A percentile compares a stretch with the other conserved stretches of the same genome.
These are phyloP conservation scores for Notiomystis cincta DNA, from an alignment of 2,113 vertebrate species.

Conservation along the genomic window DNA sequence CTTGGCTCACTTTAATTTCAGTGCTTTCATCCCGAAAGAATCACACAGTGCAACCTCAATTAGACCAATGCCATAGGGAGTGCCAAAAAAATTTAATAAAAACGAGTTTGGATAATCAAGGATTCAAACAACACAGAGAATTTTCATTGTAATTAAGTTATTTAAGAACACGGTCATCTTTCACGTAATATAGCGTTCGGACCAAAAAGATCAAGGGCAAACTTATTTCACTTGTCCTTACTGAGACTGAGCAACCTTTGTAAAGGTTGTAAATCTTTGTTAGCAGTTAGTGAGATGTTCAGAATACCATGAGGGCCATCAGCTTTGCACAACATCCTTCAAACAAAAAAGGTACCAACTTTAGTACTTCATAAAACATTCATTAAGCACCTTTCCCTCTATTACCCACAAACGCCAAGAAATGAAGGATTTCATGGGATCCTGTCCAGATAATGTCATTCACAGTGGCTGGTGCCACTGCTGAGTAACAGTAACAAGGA, in stretches of 20 bases:
- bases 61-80: background rate
- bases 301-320: accelerated
- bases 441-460: background rate
- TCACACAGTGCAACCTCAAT: conserved; percentile 4
- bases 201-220: conserved; percentile 2
- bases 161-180: background rate
- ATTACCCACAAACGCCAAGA: background rate
- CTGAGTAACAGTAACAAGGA: background rate
- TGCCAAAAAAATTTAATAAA: conserved; percentile 5
- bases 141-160: conserved; percentile 32
- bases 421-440: background rate
- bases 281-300: background rate
- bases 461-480: background rate
- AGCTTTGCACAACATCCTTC: background rate
- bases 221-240: background rate
- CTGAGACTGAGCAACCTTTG: background rate
- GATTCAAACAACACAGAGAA: conserved; percentile 20
- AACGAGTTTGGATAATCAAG: conserved; percentile 14
- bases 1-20: conserved; percentile 41
- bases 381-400: background rate
- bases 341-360: background rate
- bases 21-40: conserved; percentile 26
- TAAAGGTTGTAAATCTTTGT: too few relatives aligned
- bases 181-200: accelerated
- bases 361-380: background rate